Conservation (phyloP, 92 coral and sea anemone species). For the Phenganax marumi region DNA sequence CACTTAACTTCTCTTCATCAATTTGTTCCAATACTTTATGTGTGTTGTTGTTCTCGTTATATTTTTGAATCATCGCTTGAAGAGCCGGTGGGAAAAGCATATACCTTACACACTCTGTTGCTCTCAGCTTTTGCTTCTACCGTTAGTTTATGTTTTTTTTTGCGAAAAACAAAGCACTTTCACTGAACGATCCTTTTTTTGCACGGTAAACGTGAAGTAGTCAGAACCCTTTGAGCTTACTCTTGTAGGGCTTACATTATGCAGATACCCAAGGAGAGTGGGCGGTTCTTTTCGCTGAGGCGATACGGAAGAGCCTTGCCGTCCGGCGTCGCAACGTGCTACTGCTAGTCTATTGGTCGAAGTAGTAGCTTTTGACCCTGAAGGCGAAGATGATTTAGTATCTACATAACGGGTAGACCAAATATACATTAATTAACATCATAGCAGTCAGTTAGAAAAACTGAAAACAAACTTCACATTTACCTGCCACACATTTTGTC, state of each 20-base stretch:
- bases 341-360: too few relatives aligned
- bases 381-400: too few relatives aligned
- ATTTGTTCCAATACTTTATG: background rate
- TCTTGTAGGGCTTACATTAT: constrained; percentile 45
- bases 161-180: constrained; percentile 55
- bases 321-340: too few relatives aligned
- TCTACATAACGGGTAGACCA: too few relatives aligned
- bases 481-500: too few relatives aligned
- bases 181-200: constrained; percentile 24
- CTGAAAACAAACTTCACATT: too few relatives aligned
- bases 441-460: too few relatives aligned
- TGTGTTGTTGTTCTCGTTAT: background rate
- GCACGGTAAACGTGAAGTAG: constrained; percentile 44
- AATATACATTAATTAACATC: too few relatives aligned
- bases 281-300: too few relatives aligned
- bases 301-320: too few relatives aligned
- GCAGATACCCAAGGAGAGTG: constrained; percentile 39
- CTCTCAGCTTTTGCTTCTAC: constrained; percentile 50
- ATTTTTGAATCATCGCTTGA: background rate
- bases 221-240: constrained; percentile 39
- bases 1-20: background rate
- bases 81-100: constrained; percentile 9
- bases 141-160: constrained; percentile 26
- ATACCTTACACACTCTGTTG: constrained; percentile 51
- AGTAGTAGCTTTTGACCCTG: too few relatives aligned